Evolutionary conservation across 2,888 invertebrate species (phyloP), one percentile per base, ranked within the genome.

Genomic region (Geotrupes spiniger): DNA sequence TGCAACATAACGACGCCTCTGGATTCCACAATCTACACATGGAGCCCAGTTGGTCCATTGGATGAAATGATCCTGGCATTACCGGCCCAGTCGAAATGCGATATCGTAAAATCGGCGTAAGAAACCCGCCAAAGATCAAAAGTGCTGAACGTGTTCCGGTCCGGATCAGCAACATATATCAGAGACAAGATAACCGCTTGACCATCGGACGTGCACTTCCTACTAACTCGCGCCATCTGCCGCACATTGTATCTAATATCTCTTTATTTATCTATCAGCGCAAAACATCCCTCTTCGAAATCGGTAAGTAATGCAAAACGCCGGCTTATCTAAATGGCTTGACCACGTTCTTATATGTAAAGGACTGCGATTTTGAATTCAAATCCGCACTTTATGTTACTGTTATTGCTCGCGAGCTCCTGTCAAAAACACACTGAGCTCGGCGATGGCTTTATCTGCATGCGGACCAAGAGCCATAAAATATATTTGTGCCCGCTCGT

Each of bases 241-340:
- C 41, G 29, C 42, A 25, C 40, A 46, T 39, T 58, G 58, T 57
- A 53, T 61, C 63, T 63, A 64, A 65, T 65, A 66, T 68, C 66
- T 68, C 66, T 65, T 69, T 70, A 70, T 70, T 70, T 70, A 71
- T 71, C 69, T 69, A 68, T 66, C 68, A 68, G 65, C 61, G 63
- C 62, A 65, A 65, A 64, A 65, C 64, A 52, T 36, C 38, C 57
- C 52, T 59, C 54, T 56, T 53, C 48, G 55, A 52, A 56, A 64
- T 65, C 61, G 61, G 62, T 62, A 64, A 63, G 62, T 62, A 63
- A 66, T 64, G 67, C 65, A 63, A 64, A 64, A 60, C 62, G 62
- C 57, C 61, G 60, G 59, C 60, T 64, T 65, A 67, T 68, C 67
- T 68, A 66, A 68, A 70, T 64, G 62, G 64, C 66, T 68, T 69